These are phyloP conservation scores for Stenotaenia linearis DNA, from an alignment of 2,888 invertebrate species.

Conservation along the genomic window DNA sequence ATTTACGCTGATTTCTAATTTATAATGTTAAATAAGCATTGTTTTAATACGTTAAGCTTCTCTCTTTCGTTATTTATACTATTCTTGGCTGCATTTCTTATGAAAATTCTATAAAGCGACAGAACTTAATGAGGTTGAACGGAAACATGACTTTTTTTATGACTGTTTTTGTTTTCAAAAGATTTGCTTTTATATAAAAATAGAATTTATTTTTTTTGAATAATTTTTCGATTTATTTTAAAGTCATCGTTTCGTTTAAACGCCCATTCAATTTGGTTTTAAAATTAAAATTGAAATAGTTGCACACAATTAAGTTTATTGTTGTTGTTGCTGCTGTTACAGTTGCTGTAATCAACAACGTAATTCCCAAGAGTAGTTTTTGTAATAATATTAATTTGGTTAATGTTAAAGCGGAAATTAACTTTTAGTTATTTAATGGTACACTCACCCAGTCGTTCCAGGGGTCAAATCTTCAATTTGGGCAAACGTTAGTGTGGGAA, in stretches of 20 bases:
- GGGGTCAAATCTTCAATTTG: background rate
- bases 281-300: background rate
- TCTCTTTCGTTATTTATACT: background rate
- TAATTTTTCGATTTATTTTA: background rate
- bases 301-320: background rate
- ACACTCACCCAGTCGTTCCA: background rate
- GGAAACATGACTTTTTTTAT: background rate
- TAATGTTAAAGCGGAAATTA: background rate
- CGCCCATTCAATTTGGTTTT: background rate
- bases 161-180: background rate
- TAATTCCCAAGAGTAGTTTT: background rate
- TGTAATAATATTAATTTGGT: background rate
- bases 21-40: background rate
- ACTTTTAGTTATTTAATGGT: background rate
- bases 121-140: background rate
- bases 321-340: background rate
- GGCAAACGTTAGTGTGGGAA: background rate
- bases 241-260: background rate
- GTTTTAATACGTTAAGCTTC: conserved; percentile 10
- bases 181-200: background rate
- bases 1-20: background rate
- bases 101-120: background rate
- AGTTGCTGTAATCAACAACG: background rate
- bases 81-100: background rate
- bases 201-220: background rate